phyloP scores from a whole-genome alignment of 2,113 vertebrate genomes.

The Propithecus coquereli region DNA sequence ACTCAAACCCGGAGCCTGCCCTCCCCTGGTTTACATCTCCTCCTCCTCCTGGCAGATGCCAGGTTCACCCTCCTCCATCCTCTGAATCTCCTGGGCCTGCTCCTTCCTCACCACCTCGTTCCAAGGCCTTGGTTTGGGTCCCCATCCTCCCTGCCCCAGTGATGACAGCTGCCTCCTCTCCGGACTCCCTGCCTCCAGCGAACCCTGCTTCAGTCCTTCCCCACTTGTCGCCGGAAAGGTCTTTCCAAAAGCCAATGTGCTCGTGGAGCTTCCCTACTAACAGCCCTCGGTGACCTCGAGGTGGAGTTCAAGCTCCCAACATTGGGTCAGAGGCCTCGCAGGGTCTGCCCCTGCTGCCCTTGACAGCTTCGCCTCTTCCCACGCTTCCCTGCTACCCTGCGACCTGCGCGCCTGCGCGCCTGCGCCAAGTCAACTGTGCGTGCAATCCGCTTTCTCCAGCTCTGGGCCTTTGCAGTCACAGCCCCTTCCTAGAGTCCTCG shows the following conservation, averaged over 20 bases:
- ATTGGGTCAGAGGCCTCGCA: not conserved
- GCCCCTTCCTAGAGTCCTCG: not conserved
- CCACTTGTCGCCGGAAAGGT: not conserved
- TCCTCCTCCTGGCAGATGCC: too few species aligned
- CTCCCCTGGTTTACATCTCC: not conserved
- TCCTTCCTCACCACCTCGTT: not conserved
- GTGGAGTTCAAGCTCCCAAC: not conserved
- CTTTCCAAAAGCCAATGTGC: not conserved
- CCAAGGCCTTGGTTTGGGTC: not conserved
- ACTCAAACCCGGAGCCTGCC: not conserved
- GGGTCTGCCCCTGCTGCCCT: fast-evolving
- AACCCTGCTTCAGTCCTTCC: not conserved
- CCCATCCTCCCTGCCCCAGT: fast-evolving
- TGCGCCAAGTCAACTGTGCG: not conserved
- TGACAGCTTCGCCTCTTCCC: not conserved
- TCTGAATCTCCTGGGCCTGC: not conserved
- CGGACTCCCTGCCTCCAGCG: not conserved
- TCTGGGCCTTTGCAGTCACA: not conserved
- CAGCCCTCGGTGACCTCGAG: not conserved
- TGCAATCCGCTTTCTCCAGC: not conserved
- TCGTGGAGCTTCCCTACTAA: not conserved
- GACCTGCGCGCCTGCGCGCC: too few species aligned
- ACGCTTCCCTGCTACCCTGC: fast-evolving
- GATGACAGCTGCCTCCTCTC: not conserved
- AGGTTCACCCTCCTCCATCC: not conserved